Evolutionary conservation across 1,140 invertebrate species (phyloP), one percentile per base, ranked within the genome.

Genomic region (Brachionus manjavacas): DNA sequence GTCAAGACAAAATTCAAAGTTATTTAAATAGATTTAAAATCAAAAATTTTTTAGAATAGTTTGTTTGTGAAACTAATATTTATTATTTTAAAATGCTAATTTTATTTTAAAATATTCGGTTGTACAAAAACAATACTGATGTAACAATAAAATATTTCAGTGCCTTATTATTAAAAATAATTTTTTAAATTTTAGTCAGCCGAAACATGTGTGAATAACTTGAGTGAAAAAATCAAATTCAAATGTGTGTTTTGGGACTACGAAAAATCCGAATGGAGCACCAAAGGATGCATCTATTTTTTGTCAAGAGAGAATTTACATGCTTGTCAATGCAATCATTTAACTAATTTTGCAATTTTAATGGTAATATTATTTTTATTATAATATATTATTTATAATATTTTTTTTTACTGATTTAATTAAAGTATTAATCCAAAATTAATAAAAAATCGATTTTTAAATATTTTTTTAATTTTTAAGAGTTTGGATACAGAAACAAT

Each of bases 161-260:
- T 35, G 31, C 31, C 31, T 0, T 35, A 7, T 35, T 35, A 6
- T 31, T n/a, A n/a, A n/a, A 64, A 16, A 66, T 25, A 28, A 2
- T 16, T 52, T 23, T 20, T 23, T 43, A 23, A 23, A 7, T 20
- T 41, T n/a, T 52, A 80, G 76, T 52, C 23, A 35, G 25, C 11
- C 9, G 20, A 31, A n/a, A 11, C 23, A 25, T 80, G 76, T 11
- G 55, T 80, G 2, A 49, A 52, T 2, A 55, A 64, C n/a, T 31
- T 60, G 14, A 31, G 31, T 16, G 4, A 52, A 49, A 81, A 43
- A 64, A 14, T 28, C 7, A 64, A 43, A 35, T 81, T 28, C 20
- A 41, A 81, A 68, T 81, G 79, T 25, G 79, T 81, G 31, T 81
- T 81, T 64, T 81, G 79, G 79, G 79, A 81, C 35, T 81, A 64